Evolutionary conservation across 2,888 invertebrate genomes (phyloP), one percentile per base, ranked within the genome.

Genomic region (Caenorhabditis panamensis): DNA sequence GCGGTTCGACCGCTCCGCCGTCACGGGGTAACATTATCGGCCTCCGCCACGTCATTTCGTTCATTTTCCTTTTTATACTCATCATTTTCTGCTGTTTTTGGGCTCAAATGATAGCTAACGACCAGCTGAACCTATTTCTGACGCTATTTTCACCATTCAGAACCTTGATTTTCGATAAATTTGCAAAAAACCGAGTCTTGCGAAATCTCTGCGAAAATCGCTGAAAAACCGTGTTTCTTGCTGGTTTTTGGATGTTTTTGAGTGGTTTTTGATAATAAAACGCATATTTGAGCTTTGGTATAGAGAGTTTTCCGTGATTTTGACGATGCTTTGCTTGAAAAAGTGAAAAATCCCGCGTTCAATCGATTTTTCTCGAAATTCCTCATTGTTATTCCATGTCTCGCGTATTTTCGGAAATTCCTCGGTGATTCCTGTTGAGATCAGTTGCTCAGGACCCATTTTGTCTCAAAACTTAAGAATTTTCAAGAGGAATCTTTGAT

Each of bases 1-100:
- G 81, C 81, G 76, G 49, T 16, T 37, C 31, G 37, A 59, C 76
- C 81, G 81, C 81, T 44, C 51, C 76, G 81, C 81, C 44, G 81
- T 77, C 81, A 77, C 76, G 81, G 81, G 81, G 76, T 77, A 71
- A n/a, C 81, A 71, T 37, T 22, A 58, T 41, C 51, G 24, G 61
- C 56, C 62, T 16, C 63, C 67, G 80, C 81, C 81, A 81, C 81
- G 81, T 81, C 81, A 81, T 75, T 66, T 75, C 31, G 4, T 18
- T 24, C 28, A 9, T 75, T 54, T 24, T 31, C 16, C 24, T 16
- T 11, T 6, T 51, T 66, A 53, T 44, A 44, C 28, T 2, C 37
- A 20, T 51, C 44, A 51, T 58, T 61, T 75, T 66, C n/a, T 9
- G 2, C 20, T n/a, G 18, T 61, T 75, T 66, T 59, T 53, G 36